Base-by-base conservation (phyloP, 2,113 vertebrate species). In the Sarotherodon lohbergeri region DNA sequence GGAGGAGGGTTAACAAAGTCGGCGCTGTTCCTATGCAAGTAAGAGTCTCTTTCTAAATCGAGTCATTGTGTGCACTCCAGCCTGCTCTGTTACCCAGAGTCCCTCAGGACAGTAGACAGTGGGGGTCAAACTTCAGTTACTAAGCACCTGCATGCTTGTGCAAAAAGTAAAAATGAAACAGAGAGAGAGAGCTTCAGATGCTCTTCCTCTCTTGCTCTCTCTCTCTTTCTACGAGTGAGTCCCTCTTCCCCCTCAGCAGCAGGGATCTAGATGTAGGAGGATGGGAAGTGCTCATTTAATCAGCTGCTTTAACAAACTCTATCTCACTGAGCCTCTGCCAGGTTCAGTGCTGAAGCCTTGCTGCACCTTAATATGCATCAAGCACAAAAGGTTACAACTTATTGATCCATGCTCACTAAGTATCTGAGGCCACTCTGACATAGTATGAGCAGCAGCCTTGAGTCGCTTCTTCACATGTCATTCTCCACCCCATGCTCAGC, bases 101-200 rank as follows among this genome's bases (percentile, higher is more conserved):
- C 93, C 94, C 57, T 17, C 56, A 61, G 94, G 89, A 95, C 92
- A 94, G 93, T 84, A 86, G 90, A 96, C 96, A 96, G 96, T 93
- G 93, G 86, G 82, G 82, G 39, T 59, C 82, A 8, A 83, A 91
- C 91, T 95, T 86, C 41, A 17, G 90, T 95, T 93, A 93, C 94
- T 8, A 19, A 36, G 86, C 90, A 91, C 89, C 85, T 92, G 91
- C 71, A 82, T 14, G 12, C 81, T 82, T 19, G 10, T 9, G 61
- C 59, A 81, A 29, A 32, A 66, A 29, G 52, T 68, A 84, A 89
- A 83, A 89, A 90, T 82, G 59, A 61, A 73, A 68, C 63, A 68
- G 34, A 91, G 88, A 88, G 39, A 63, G 57, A 71, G 11, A 68
- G 84, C 73, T 52, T 66, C 81, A 86, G 6, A 78, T 32, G 10